Base-by-base conservation (phyloP, 1,140 invertebrate genomes). In the Drosophila navojoa region DNA sequence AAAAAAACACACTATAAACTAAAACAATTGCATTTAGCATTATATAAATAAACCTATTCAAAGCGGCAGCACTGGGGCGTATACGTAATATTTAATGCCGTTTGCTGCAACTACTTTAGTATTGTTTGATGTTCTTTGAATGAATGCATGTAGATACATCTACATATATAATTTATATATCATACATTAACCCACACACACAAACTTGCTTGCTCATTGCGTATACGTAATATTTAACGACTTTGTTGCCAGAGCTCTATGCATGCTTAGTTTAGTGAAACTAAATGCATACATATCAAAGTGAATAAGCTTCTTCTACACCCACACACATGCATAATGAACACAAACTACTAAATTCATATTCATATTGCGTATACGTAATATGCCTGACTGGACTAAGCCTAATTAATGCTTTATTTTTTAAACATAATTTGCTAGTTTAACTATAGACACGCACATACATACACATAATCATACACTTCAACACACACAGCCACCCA, bases 371-470 rank as follows among this genome's bases (percentile, higher is more conserved):
- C 49, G 13, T 52, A 52, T 52, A 27, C 13, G 13, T 27, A 27
- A 29, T 52, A 52, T 47, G 27, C 7, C 16, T 6, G 32, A 7
- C 6, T 44, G 45, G 62, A 32, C n/a, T 5, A 13, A 32, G 42
- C 45, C 22, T 66, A 71, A 71, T 70, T 70, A 55, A 44, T 45
- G 47, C 47, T 15, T 59, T 16, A 22, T 47, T 50, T 38, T 50
- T 54, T 15, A 16, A 27, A 27, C 7, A n/a, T 15, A 7, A 52
- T 15, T 32, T 27, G 5, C 13, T 10, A 15, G 5, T 57, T 42
- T n/a, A 9, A 3, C n/a, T 11, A 22, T 19, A 49, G 6, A 13
- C 16, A 16, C 35, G n/a, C 35, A 25, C 16, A 52, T 13, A 42
- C 11, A 42, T 42, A 13, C n/a, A 22, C 2, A 19, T 22, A 22